Evolutionary conservation across 2,888 invertebrate species (phyloP), one percentile per base, ranked within the genome.

Genomic region (Macrosoma leucophasiata): DNA sequence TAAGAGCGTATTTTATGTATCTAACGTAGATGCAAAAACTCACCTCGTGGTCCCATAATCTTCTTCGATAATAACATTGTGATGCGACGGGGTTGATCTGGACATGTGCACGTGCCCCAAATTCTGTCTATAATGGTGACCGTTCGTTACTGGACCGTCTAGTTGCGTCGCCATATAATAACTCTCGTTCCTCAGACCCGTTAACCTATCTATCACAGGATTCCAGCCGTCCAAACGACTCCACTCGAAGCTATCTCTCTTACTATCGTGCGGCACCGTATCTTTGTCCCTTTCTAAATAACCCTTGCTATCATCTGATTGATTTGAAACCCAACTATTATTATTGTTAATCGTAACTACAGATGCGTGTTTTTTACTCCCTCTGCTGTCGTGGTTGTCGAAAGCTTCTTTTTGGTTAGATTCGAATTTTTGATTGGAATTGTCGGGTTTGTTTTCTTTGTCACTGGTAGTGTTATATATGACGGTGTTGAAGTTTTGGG

Each of bases 161-260:
- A 87, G 85, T 50, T 90, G 89, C 22, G 89, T 90, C 55, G 94
- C 95, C 86, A 94, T 90, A 58, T 94, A 96, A 62, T 97, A 97
- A 60, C 96, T 97, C 66, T 97, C 96, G 60, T 96, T 97, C 37
- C 96, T 86, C 36, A 96, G 65, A 8, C 89, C 88, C 29, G 94
- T 95, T 58, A 96, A 81, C 60, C 95, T 85, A 63, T 96, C 96
- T 58, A 96, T 89, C 39, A 96, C 95, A 42, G 96, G 95, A 74
- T 96, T 96, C 90, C 91, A 91, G 0, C 90, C 89, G 33, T 89
- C 89, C 46, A 90, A 62, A 2, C 87, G 71, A 46, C 87, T 88
- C 64, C 88, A 77, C 50, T 87, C 87, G 36, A 87, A 86, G 54
- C 86, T 88, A 39, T 85, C 85, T 47, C 85, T 58, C 51, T 85